Evolutionary conservation across 2,888 invertebrate species (phyloP).

Genomic region (Trissoscelio sp.): DNA sequence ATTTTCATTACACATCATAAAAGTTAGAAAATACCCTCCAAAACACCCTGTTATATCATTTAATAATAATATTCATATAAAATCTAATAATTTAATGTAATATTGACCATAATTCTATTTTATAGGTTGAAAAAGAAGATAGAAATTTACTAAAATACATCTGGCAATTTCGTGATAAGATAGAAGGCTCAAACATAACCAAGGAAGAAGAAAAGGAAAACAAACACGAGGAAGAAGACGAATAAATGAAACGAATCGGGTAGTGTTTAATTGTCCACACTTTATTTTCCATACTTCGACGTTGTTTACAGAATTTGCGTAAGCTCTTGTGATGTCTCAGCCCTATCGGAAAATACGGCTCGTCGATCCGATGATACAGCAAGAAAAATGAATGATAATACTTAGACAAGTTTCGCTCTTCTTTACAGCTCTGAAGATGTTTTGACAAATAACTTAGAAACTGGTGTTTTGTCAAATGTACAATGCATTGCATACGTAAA

Average conservation of each 20-base stretch:
- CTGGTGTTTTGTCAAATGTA: conserved; percentile 26
- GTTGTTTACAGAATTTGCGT: conserved; percentile 57
- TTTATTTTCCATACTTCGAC: conserved; percentile 60
- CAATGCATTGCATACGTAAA: conserved; percentile 26
- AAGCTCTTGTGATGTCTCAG: conserved; percentile 55
- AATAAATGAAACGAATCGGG: conserved; percentile 5
- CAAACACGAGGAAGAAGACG: too few species aligned
- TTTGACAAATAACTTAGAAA: conserved; percentile 45
- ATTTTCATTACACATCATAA: too few species aligned
- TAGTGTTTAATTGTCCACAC: conserved; percentile 44
- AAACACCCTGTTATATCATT: too few species aligned
- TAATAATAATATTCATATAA: too few species aligned
- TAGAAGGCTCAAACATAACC: neutral
- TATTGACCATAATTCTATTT: too few species aligned
- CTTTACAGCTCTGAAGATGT: conserved; percentile 21
- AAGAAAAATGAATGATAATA: conserved; percentile 52
- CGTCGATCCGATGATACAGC: conserved; percentile 46
- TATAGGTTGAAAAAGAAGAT: conserved; percentile 37
- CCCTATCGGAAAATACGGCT: conserved; percentile 45
- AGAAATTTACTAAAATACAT: conserved; percentile 40
- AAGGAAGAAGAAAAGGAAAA: neutral
- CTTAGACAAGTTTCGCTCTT: conserved; percentile 30
- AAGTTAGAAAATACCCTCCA: too few species aligned
- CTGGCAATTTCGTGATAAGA: conserved; percentile 24
- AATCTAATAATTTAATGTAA: too few species aligned